Evolutionary conservation across 2,888 invertebrate genomes (phyloP).

Genomic region (Coelinius sp.): DNA sequence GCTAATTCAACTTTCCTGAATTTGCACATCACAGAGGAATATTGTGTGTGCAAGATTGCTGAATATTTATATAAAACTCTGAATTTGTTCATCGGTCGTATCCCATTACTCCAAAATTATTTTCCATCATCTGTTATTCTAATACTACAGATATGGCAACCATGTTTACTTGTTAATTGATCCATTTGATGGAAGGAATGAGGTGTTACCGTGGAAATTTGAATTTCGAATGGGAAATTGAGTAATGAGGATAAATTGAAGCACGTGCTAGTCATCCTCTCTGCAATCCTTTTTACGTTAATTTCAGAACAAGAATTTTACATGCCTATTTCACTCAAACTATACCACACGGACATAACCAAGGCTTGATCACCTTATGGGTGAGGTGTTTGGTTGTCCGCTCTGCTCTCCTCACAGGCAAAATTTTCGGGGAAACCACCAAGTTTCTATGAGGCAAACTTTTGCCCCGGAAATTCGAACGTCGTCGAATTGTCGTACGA

Average conservation of each 20-base stretch:
- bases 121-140: background rate
- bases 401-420: constrained; percentile 21
- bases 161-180: background rate
- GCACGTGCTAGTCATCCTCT: constrained; percentile 27
- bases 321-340: constrained; percentile 27
- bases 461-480: constrained; percentile 29
- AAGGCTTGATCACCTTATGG: constrained; percentile 31
- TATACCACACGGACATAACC: constrained; percentile 40
- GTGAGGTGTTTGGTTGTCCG: constrained; percentile 33
- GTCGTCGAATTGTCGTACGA: constrained; percentile 23
- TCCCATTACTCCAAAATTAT: constrained; percentile 49
- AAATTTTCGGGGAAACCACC: constrained; percentile 12
- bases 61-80: constrained; percentile 42
- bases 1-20: constrained; percentile 46
- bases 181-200: background rate
- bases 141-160: background rate
- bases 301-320: constrained; percentile 22
- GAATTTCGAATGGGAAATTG: constrained; percentile 9
- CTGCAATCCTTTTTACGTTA: constrained; percentile 35
- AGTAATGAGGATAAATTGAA: background rate
- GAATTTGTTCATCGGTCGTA: constrained; percentile 51
- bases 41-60: constrained; percentile 38
- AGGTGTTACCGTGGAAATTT: background rate
- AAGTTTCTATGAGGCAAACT: constrained; percentile 47
- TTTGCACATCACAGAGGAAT: constrained; percentile 30